Evolutionary conservation across 2,113 vertebrate genomes (phyloP).

Genomic region (Herpailurus yagouaroundi): DNA sequence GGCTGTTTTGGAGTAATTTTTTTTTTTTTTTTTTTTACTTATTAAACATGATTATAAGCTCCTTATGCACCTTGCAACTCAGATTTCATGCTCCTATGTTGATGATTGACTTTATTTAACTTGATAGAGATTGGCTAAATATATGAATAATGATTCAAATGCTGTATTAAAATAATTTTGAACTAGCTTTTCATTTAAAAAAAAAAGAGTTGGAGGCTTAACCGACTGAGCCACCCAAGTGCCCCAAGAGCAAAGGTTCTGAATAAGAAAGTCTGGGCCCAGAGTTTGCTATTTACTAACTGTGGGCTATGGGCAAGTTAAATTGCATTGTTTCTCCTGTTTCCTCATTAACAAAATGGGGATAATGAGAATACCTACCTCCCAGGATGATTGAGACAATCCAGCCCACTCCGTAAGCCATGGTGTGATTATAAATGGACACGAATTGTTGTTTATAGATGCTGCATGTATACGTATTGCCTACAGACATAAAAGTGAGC

Average conservation of each 20-base stretch:
- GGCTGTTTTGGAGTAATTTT: constrained; percentile 15
- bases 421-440: not conserved
- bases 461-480: not conserved
- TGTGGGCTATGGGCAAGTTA: not conserved
- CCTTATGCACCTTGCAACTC: not conserved
- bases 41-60: not conserved
- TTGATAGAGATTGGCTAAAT: not conserved
- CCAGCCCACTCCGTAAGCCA: not conserved
- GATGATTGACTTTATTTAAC: constrained; percentile 6
- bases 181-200: not conserved
- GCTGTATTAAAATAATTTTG: not conserved
- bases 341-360: not conserved
- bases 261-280: not conserved
- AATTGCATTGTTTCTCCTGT: not conserved
- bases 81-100: not conserved
- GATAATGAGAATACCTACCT: not conserved
- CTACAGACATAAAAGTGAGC: not conserved
- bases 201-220: too few species aligned
- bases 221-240: too few species aligned
- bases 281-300: not conserved
- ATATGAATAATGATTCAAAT: not conserved
- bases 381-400: not conserved
- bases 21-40: not conserved
- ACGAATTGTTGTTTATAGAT: not conserved
- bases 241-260: not conserved